Evolutionary conservation across 2,797 vertebrate species (phyloP).

Genomic region (Gadopsis marmoratus): DNA sequence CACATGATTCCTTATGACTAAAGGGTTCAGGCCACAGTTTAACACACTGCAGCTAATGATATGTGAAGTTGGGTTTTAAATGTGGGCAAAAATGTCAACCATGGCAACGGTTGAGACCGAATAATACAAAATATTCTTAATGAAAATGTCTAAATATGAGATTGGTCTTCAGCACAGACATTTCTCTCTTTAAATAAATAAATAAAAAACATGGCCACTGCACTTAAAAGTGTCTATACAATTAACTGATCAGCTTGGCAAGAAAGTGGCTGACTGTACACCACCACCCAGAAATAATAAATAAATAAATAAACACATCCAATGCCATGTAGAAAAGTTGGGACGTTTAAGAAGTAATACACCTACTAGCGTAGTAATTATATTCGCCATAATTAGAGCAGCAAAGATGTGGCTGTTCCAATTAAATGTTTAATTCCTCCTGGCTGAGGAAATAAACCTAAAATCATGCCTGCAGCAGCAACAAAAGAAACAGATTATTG

Average conservation of each 20-base stretch:
- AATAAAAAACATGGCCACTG: neutral
- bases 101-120: neutral
- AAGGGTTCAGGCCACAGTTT: neutral
- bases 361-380: constrained; percentile 16
- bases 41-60: neutral
- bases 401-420: constrained; percentile 23
- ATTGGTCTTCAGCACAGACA: constrained; percentile 7
- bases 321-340: neutral
- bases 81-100: neutral
- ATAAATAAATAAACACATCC: neutral
- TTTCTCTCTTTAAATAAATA: neutral
- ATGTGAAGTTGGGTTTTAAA: neutral
- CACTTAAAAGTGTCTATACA: constrained; percentile 22
- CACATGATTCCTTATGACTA: neutral
- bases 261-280: constrained; percentile 15
- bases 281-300: neutral
- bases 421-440: constrained; percentile 25
- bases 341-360: constrained; percentile 26
- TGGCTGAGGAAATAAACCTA: constrained; percentile 14
- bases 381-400: neutral
- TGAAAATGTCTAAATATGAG: constrained; percentile 20
- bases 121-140: neutral
- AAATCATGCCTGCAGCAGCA: neutral
- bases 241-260: constrained; percentile 37
- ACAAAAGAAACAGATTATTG: constrained; percentile 1